These are phyloP conservation scores for Eidolon helvum DNA, from an alignment of 2,113 vertebrate species.

Conservation along the genomic window DNA sequence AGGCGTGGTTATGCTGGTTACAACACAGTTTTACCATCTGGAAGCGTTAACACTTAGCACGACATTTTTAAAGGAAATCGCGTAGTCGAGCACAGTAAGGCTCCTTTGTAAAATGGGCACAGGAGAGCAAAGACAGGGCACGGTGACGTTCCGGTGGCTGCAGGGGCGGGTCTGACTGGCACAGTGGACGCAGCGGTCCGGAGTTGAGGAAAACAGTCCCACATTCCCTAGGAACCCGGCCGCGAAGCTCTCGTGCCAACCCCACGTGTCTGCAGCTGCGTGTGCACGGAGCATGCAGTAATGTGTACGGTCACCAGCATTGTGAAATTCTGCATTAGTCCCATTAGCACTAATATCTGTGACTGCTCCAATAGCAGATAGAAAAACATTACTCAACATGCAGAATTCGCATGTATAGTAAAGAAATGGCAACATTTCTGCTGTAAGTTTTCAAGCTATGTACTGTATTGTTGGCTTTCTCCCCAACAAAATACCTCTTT, in stretches of 20 bases:
- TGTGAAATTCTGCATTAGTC: too few relatives aligned
- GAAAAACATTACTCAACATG: neutral
- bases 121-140: fast-evolving
- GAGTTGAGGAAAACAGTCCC: too few relatives aligned
- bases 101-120: neutral
- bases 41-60: fast-evolving
- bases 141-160: fast-evolving
- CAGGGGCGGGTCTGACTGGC: fast-evolving
- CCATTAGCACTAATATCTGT: neutral
- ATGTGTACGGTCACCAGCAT: fast-evolving
- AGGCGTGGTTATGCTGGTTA: fast-evolving
- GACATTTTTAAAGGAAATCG: neutral
- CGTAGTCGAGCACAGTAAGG: fast-evolving
- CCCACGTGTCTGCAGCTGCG: fast-evolving
- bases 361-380: neutral
- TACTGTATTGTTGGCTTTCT: fast-evolving
- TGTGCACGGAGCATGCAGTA: fast-evolving
- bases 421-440: neutral
- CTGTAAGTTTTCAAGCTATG: neutral
- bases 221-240: fast-evolving
- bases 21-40: neutral
- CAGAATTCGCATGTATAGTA: fast-evolving
- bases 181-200: fast-evolving
- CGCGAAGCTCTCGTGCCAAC: fast-evolving
- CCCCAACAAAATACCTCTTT: neutral